phyloP scores from a whole-genome alignment of 2,797 vertebrate species.

The Trematomus bernacchii region DNA sequence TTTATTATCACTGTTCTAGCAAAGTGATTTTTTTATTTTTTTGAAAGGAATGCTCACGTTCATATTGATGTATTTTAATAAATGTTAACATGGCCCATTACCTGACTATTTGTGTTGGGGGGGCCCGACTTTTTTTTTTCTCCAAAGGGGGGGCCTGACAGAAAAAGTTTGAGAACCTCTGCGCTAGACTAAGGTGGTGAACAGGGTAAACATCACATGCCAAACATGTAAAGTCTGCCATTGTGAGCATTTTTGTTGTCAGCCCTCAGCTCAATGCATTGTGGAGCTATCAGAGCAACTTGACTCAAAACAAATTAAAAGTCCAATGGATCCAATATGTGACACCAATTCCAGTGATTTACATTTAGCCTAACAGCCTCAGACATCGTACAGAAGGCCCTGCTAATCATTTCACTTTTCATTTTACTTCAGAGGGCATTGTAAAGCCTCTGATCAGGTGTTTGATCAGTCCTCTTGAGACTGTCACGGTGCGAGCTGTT shows the following conservation, averaged over 20 bases:
- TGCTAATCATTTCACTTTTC: constrained; percentile 6
- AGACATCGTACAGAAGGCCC: not conserved
- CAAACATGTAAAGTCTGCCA: not conserved
- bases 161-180: too few species aligned
- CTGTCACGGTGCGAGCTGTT: not conserved
- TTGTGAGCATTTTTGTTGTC: too few species aligned
- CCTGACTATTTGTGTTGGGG: too few species aligned
- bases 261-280: not conserved
- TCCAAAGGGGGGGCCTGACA: too few species aligned
- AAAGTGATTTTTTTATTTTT: too few species aligned
- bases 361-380: not conserved
- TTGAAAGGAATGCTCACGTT: too few species aligned
- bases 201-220: not conserved
- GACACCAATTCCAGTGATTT: not conserved
- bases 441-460: not conserved
- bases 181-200: not conserved
- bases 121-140: too few species aligned
- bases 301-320: too few species aligned
- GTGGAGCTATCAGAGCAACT: not conserved
- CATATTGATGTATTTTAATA: too few species aligned
- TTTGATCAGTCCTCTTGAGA: constrained; percentile 13
- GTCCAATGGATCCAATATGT: not conserved
- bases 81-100: too few species aligned
- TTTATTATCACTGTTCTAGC: too few species aligned
- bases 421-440: not conserved